Evolutionary conservation across 1,140 invertebrate species (phyloP).

Genomic region (Drosophila littoralis): DNA sequence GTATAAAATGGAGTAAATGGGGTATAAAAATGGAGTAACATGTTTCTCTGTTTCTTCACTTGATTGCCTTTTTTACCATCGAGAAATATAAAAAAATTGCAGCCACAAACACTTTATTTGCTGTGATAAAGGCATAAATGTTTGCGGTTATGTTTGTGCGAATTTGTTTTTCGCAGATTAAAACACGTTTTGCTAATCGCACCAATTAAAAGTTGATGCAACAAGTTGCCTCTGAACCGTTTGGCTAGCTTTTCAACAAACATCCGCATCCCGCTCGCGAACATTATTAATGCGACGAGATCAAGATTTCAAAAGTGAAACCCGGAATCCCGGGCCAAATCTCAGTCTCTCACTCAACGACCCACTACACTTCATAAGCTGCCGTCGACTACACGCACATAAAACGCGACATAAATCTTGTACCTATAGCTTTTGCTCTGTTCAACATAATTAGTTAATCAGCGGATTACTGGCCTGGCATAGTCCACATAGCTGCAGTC

Average conservation of each 20-base stretch:
- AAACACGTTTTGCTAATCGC: conserved; percentile 40
- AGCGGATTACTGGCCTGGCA: background rate
- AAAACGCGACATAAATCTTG: background rate
- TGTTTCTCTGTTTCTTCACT: too few relatives aligned
- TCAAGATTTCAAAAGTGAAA: conserved; percentile 34
- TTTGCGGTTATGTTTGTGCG: background rate
- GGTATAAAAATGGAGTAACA: too few relatives aligned
- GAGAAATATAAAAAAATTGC: too few relatives aligned
- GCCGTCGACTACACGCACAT: background rate
- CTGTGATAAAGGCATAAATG: too few relatives aligned
- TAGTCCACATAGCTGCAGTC: background rate
- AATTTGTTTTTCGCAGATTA: background rate
- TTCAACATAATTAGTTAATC: conserved; percentile 9
- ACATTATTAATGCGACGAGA: conserved; percentile 23
- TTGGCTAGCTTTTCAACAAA: conserved; percentile 3
- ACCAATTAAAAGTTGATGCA: conserved; percentile 31
- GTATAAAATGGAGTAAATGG: too few relatives aligned
- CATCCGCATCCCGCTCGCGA: conserved; percentile 34
- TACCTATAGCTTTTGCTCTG: background rate
- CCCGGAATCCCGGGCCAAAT: conserved; percentile 28
- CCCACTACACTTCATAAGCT: conserved; percentile 8
- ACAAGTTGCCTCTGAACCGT: conserved; percentile 26
- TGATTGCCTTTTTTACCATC: too few relatives aligned
- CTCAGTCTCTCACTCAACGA: background rate
- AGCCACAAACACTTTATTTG: too few relatives aligned